Evolutionary conservation across 2,797 vertebrate genomes (phyloP).

Genomic region (Prunella strophiata): DNA sequence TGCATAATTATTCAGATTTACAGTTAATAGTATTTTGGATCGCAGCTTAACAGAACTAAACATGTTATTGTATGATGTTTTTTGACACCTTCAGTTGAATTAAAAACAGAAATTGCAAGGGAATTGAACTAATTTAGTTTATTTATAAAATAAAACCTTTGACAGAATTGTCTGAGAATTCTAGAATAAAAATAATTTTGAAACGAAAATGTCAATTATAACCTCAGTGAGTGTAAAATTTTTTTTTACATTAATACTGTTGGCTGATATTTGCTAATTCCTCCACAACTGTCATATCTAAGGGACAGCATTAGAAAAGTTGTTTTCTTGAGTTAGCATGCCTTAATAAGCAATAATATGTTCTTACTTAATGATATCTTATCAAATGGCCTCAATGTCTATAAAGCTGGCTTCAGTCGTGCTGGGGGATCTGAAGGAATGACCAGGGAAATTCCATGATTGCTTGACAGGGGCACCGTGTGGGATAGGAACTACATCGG

Average conservation of each 20-base stretch:
- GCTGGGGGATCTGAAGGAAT: slow-evolving; percentile 88
- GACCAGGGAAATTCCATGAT: slow-evolving; percentile 87
- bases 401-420: slow-evolving; percentile 94
- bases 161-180: slow-evolving; percentile 29
- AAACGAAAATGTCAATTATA: slow-evolving; percentile 16
- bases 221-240: background rate
- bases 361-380: slow-evolving; percentile 71
- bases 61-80: background rate
- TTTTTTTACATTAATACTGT: slow-evolving; percentile 16
- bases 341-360: slow-evolving; percentile 67
- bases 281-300: background rate
- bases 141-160: background rate
- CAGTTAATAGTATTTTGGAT: background rate
- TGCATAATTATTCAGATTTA: background rate
- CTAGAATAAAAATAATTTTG: slow-evolving; percentile 19
- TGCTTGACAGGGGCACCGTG: slow-evolving; percentile 87
- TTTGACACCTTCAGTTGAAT: background rate
- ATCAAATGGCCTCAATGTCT: slow-evolving; percentile 87
- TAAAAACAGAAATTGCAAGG: background rate
- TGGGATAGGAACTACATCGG: slow-evolving; percentile 93
- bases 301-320: slow-evolving; percentile 31
- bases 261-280: slow-evolving; percentile 27
- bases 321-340: slow-evolving; percentile 65
- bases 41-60: background rate
- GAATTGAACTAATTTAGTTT: slow-evolving; percentile 2